A percentile compares a stretch with the other conserved stretches of the same genome.
Conservation (phyloP, 2,888 invertebrate species). For the Caenorhabditis sp. region DNA sequence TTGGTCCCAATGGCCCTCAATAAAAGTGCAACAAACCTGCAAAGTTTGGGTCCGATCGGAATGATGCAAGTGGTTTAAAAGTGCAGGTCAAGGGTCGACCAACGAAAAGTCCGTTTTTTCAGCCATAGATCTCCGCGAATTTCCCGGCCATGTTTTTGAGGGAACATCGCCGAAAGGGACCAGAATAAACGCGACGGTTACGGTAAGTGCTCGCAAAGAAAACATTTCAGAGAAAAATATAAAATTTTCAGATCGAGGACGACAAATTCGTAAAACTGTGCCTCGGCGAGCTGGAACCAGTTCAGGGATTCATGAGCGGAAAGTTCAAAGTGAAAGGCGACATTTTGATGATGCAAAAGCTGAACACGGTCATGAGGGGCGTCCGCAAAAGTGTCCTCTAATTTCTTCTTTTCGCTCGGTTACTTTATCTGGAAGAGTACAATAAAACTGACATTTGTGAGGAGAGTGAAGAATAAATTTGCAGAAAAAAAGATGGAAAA, state of each 20-base stretch:
- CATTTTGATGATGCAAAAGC: conserved; percentile 38
- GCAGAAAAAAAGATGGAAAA: too few relatives aligned
- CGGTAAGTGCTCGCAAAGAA: too few relatives aligned
- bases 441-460: too few relatives aligned
- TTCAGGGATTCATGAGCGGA: conserved; percentile 30
- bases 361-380: conserved; percentile 21
- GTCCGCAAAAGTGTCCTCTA: conserved; percentile 26
- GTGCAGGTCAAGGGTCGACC: too few relatives aligned
- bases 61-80: too few relatives aligned
- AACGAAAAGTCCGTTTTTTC: too few relatives aligned
- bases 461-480: too few relatives aligned
- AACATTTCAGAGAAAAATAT: not conserved
- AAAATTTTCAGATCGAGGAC: conserved; percentile 21
- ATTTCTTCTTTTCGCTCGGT: too few relatives aligned
- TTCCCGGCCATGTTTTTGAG: conserved; percentile 12
- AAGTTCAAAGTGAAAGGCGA: conserved; percentile 32
- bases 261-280: conserved; percentile 21
- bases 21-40: not conserved
- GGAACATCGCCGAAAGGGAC: not conserved
- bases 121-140: conserved; percentile 24
- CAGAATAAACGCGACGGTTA: conserved; percentile 11
- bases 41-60: too few relatives aligned
- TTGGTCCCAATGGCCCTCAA: too few relatives aligned
- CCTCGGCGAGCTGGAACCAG: conserved; percentile 22
- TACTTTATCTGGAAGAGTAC: too few relatives aligned